These are phyloP conservation scores for Pammene aurita DNA, from an alignment of 2,888 invertebrate species.

Conservation along the genomic window DNA sequence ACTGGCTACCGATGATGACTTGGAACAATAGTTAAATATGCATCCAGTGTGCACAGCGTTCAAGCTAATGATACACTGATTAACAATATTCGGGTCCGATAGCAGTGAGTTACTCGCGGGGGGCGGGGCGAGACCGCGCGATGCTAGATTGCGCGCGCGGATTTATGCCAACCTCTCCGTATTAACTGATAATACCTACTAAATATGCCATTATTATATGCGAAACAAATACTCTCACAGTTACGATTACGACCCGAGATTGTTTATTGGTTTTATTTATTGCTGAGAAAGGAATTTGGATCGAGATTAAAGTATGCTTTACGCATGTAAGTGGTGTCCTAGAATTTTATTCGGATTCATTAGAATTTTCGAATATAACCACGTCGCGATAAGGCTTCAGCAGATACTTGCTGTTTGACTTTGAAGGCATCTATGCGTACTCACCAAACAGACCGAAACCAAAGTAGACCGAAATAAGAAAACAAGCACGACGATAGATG, in stretches of 20 bases:
- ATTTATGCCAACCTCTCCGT: constrained; percentile 79
- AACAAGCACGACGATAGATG: too few relatives aligned
- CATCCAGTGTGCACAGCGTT: constrained; percentile 59
- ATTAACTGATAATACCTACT: constrained; percentile 81
- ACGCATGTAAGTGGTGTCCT: constrained; percentile 23
- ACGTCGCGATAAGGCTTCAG: background rate
- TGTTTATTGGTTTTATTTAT: constrained; percentile 65
- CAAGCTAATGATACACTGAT: constrained; percentile 81
- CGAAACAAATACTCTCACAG: constrained; percentile 76
- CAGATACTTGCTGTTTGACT: background rate
- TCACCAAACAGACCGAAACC: too few relatives aligned
- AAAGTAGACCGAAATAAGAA: too few relatives aligned
- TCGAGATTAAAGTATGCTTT: constrained; percentile 43
- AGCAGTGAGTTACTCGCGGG: constrained; percentile 77
- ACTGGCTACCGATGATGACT: background rate
- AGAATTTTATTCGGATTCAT: background rate
- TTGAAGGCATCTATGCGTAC: background rate
- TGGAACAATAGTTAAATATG: constrained; percentile 39
- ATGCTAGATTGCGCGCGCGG: constrained; percentile 78
- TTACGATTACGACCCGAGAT: constrained; percentile 51
- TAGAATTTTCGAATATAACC: background rate
- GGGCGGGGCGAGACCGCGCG: constrained; percentile 66
- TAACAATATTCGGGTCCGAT: constrained; percentile 83
- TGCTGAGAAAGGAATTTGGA: constrained; percentile 67
- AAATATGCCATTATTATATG: constrained; percentile 82